Evolutionary conservation across 2,888 invertebrate genomes (phyloP).

Genomic region (Bembecia ichneumoniformis): DNA sequence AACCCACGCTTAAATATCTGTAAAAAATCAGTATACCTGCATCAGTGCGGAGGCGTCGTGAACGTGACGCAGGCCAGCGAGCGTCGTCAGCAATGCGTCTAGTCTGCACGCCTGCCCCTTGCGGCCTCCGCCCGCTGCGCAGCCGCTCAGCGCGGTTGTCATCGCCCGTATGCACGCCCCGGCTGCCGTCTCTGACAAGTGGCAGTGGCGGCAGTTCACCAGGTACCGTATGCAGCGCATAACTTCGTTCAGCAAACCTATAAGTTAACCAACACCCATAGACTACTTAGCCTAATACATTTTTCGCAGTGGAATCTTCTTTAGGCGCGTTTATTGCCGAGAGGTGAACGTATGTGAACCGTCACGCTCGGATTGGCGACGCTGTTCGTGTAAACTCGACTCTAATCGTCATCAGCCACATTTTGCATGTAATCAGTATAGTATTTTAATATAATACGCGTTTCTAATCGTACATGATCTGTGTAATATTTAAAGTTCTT

Average conservation of each 20-base stretch:
- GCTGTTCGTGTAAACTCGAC: too few relatives aligned
- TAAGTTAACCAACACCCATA: constrained; percentile 6
- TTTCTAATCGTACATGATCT: too few relatives aligned
- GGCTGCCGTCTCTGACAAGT: constrained; percentile 43
- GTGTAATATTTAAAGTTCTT: too few relatives aligned
- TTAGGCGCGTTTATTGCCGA: too few relatives aligned
- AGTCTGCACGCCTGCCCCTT: constrained; percentile 54
- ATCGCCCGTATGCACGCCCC: constrained; percentile 30
- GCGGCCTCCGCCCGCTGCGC: constrained; percentile 43
- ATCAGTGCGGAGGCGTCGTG: constrained; percentile 38
- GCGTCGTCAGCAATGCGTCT: constrained; percentile 39
- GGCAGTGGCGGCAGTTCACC: constrained; percentile 39
- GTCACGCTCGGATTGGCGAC: too few relatives aligned
- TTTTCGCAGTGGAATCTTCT: background rate
- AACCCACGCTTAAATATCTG: too few relatives aligned
- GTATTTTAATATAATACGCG: too few relatives aligned
- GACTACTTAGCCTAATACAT: background rate
- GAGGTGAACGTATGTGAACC: too few relatives aligned
- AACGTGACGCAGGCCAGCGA: constrained; percentile 37
- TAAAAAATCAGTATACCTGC: constrained; percentile 43
- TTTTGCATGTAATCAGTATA: too few relatives aligned
- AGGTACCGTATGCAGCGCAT: constrained; percentile 50
- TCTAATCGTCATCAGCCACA: too few relatives aligned
- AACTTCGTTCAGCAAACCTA: constrained; percentile 58
- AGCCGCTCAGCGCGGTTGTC: constrained; percentile 31